These are phyloP conservation scores for Odontophorus gujanensis DNA, from an alignment of 2,113 vertebrate genomes.

Conservation along the genomic window DNA sequence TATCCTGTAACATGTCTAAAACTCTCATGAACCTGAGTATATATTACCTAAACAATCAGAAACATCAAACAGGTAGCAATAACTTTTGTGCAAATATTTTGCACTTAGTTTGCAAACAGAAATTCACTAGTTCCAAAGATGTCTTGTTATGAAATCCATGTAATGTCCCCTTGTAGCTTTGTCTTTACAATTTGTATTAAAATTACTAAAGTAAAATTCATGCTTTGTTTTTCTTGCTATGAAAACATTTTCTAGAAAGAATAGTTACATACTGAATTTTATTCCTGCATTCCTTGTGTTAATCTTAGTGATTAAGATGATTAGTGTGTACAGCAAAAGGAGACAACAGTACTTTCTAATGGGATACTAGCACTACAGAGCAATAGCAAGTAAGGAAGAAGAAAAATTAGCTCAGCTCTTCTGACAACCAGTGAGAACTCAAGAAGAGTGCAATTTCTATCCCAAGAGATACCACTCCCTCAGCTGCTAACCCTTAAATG, in stretches of 20 bases:
- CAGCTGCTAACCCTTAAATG: too few species aligned
- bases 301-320: neutral
- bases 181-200: neutral
- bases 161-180: neutral
- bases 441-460: too few species aligned
- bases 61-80: neutral
- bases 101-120: neutral
- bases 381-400: too few species aligned
- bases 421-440: too few species aligned
- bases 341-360: too few species aligned
- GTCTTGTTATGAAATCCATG: neutral
- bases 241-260: neutral
- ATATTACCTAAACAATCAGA: neutral
- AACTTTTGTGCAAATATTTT: neutral
- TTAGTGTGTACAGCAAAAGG: fast-evolving
- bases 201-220: neutral
- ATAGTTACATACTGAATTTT: neutral
- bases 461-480: too few species aligned
- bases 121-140: neutral
- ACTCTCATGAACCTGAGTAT: neutral
- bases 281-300: fast-evolving
- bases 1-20: neutral
- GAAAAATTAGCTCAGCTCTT: too few species aligned
- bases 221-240: neutral
- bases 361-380: too few species aligned